Percentiles rank a stretch among this genome's conserved stretches.
Conservation (phyloP, 1,140 invertebrate genomes). For the Aradophagus sp. region DNA sequence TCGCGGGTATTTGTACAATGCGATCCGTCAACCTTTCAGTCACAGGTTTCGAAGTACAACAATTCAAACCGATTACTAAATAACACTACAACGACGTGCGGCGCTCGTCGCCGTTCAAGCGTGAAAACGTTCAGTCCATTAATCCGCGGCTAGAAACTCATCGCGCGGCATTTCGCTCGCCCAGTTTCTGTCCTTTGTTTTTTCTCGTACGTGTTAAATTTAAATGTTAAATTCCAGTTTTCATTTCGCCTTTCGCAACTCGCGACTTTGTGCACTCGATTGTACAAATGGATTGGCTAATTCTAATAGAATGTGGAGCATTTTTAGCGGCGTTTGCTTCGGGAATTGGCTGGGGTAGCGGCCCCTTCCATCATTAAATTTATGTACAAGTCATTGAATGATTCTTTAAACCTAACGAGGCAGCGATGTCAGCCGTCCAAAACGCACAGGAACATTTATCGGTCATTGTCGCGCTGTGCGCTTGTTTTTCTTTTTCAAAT, state of each 20-base stretch:
- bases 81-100: constrained; percentile 14
- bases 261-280: constrained; percentile 36
- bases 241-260: no score
- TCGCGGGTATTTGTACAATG: constrained; percentile 42
- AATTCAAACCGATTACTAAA: constrained; percentile 23
- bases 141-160: constrained; percentile 21
- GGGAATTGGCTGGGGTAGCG: neutral
- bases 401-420: constrained; percentile 14
- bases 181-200: constrained; percentile 8
- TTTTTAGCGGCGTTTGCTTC: constrained; percentile 28
- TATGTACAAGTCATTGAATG: constrained; percentile 47
- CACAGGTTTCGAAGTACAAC: constrained; percentile 14
- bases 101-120: no score
- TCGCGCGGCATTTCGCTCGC: constrained; percentile 5
- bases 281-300: constrained; percentile 34
- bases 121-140: constrained; percentile 14
- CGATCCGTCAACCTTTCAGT: constrained; percentile 19
- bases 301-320: constrained; percentile 37
- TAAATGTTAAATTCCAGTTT: no score
- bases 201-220: neutral
- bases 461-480: no score
- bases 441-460: no score
- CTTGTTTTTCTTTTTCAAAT: no score
- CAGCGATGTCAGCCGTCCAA: no score
- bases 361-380: constrained; percentile 15